These are phyloP conservation scores for Mantis religiosa DNA, from an alignment of 2,888 invertebrate species.

Conservation along the genomic window DNA sequence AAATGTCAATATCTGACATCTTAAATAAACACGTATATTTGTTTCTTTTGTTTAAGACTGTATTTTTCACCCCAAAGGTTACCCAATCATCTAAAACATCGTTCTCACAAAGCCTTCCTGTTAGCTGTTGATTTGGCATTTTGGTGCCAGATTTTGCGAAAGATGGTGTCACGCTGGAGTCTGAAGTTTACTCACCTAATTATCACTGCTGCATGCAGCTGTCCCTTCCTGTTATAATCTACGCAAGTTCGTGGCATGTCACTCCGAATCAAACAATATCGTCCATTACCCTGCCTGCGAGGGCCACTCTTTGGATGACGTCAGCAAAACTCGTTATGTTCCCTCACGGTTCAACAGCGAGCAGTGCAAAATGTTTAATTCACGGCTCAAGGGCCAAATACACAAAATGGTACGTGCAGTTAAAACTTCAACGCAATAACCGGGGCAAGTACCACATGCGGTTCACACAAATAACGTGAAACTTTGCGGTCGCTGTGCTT, in stretches of 20 bases:
- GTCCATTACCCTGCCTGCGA: not conserved
- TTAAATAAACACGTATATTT: no score
- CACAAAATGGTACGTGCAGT: not conserved
- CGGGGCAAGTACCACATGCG: not conserved
- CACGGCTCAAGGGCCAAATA: not conserved
- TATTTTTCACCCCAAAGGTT: no score
- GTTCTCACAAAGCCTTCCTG: no score
- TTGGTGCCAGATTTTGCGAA: no score
- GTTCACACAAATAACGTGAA: not conserved
- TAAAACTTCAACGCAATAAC: not conserved
- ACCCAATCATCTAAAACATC: no score
- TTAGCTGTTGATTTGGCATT: no score
- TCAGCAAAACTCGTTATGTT: not conserved
- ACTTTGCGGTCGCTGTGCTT: no score
- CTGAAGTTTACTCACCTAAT: not conserved
- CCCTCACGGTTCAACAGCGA: not conserved
- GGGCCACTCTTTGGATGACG: not conserved
- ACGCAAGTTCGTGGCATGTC: not conserved
- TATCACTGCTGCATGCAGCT: not conserved
- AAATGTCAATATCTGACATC: no score
- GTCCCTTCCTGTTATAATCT: not conserved
- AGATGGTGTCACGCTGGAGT: no score
- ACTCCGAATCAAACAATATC: not conserved
- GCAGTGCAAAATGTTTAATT: not conserved
- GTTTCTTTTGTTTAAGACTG: no score